Base-by-base conservation (phyloP, 2,113 vertebrate genomes). In the Oriolus oriolus region DNA sequence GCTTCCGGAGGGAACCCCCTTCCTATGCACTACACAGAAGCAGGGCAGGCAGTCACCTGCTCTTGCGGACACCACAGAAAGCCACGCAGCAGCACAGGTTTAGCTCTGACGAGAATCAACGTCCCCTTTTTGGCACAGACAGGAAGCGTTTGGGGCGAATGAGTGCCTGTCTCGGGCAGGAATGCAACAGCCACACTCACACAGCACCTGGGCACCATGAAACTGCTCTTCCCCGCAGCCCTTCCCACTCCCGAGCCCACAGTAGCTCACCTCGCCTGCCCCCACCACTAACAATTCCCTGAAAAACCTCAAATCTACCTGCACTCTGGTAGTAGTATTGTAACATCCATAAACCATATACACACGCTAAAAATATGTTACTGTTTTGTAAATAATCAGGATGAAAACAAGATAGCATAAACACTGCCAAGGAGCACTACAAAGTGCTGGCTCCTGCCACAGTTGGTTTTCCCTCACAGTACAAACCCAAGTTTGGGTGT, bases 241-340 rank as follows among this genome's bases (percentile, higher is more conserved):
- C 31, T 57, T 20, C 64, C 60, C 3, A 0, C 45, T 31, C n/a
- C 74, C 13, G 16, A 19, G 1, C 59, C 8, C 42, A 9, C 44
- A 19, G 71, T 49, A 0, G 37, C 47, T 75, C 82, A 30, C 65
- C 57, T 50, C 2, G 2, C 59, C 76, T 8, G 16, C 56, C 44
- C 37, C 9, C 2, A 27, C n/a, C 63, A 30, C 44, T 4, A 22
- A 31, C 5, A 33, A 22, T 4, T 21, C 44, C 27, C 90, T 5
- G 17, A 64, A 39, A 79, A 74, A 20, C 6, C 13, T 45, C 37
- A 23, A 19, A 68, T 19, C 47, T 14, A 9, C 4, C 0, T 2
- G 9, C 22, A 3, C 28, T 45, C 33, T 4, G 35, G 11, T 1
- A 14, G 49, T 2, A 56, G 11, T 9, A 53, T 1, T 2, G 1